Base-by-base conservation (phyloP, 2,888 invertebrate species). In the Ochropleura plecta region DNA sequence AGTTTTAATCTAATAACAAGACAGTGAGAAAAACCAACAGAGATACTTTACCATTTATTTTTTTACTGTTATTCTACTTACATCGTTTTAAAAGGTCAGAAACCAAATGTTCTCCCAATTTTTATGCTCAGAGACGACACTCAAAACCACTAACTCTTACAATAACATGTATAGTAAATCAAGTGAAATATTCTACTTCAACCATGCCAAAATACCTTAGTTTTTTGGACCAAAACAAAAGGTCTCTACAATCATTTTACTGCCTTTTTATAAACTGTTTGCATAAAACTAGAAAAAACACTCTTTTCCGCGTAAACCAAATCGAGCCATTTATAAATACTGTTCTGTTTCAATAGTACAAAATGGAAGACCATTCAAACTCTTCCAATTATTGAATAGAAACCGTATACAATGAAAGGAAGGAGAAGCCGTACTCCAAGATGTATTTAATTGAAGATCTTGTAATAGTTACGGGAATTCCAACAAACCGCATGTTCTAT, bases 361-460 rank as follows among this genome's bases (percentile, higher is more conserved):
- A 80, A 70, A 76, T 80, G n/a, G 57, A 55, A 74, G 57, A 70
- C 48, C 62, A 57, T 79, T 75, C 76, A 66, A 48, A 46, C 46
- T 55, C 49, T 66, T 40, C 44, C 63, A 59, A 63, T 76, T 72
- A 72, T 66, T 77, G 59, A 81, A 76, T 69, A 69, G 72, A 48
- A 44, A 57, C 59, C 20, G 69, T 59, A 44, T 57, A 79, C 75
- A 80, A 80, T 79, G 59, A 40, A 60, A 80, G 5, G 66, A 73
- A 80, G 30, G 30, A 30, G 30, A 30, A 68, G 64, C 53, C 75
- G 59, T 65, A 75, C 68, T 65, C 69, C 59, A 75, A 68, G 66
- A 73, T 59, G 68, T 44, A 59, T 80, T 69, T 75, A 79, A 75
- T 80, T 79, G 75, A 80, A 80, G 66, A 30, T 79, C 42, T 64